Base-by-base conservation (phyloP, 2,113 vertebrate species). In the Platysternon megacephalum region DNA sequence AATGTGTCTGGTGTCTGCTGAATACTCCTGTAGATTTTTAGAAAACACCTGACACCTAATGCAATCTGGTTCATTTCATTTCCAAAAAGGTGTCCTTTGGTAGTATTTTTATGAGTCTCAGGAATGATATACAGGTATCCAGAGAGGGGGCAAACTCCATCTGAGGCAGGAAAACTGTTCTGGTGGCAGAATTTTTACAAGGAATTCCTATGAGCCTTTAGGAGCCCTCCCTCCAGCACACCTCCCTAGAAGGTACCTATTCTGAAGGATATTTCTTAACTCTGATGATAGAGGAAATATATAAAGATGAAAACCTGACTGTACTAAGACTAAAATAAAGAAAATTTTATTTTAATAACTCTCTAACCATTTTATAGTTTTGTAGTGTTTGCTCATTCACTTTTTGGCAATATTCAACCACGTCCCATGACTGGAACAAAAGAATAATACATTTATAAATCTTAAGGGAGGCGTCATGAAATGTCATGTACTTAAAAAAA, bases 271-370 rank as follows among this genome's bases (percentile, higher is more conserved):
- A 83, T 48, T 93, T 89, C 85, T 89, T 85, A 93, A 82, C 86
- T 92, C 55, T 86, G 80, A 52, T 3, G 2, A 35, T 48, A 93
- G 13, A 87, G 11, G 29, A 93, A 90, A 68, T 53, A 87, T 5
- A 46, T 65, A 55, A 95, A 93, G 79, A 87, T 68, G 84, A 68
- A 95, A 93, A 94, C 79, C n/a, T 93, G 81, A 89, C 32, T 72
- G 87, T 32, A 84, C 21, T 84, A 87, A 91, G 68, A 92, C 39
- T 89, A 78, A 92, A 92, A 88, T 89, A 96, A 94, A 88, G 85
- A 96, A 91, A 65, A 89, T 86, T 42, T 85, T 49, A 39, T 94
- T 96, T 96, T 93, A 96, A 93, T 88, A 94, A 91, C 14, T 91
- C 56, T 85, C 79, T n/a, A 91, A 91, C 0, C 35, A 82, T 78